Base-by-base conservation (phyloP, 1,140 invertebrate species). In the Sipha flava region DNA sequence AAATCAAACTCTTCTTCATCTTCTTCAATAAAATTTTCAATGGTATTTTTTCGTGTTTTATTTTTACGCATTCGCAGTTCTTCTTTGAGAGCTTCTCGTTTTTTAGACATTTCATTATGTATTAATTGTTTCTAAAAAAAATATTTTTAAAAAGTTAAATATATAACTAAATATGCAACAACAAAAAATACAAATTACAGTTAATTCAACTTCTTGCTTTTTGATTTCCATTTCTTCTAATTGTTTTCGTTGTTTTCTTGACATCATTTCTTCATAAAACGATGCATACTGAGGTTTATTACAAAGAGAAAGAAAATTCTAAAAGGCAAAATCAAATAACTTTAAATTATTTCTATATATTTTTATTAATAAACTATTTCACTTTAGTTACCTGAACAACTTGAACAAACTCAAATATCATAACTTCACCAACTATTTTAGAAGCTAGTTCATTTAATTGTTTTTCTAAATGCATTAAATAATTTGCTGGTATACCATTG, bases 231-330 rank as follows among this genome's bases (percentile, higher is more conserved):
- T 83, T 79, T 89, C 87, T 82, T 86, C 87, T 83, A 91, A 85
- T 77, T 91, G 87, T 81, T 89, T 86, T 83, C 90, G 88, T 81
- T 88, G 85, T 80, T 91, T 88, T 79, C 90, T 89, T 16, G 86
- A 87, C 5, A 93, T 84, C 93, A 95, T 95, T 85, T 95, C 91
- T 81, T 95, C 93, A 84, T 94, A 94, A 85, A 94, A 94, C 52
- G 92, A 94, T 79, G 89, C 88, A 81, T 88, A 89, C 1, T 89
- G 88, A 23, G 92, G 91, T 83, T 91, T 91, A 83, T 94, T 94
- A 83, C 93, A 87, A 23, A 88, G 83, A 81, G 91, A 88, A 3
- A 95, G 86, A 85, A 91, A 94, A 86, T 89, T 87, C 84, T 89
- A 84, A 18, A 84, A 85, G 45, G 68, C 14, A 29, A 62, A 79